A percentile compares a stretch with the other conserved stretches of the same genome.
phyloP scores from a whole-genome alignment of 2,113 vertebrate species.

The Oxyruncus cristatus region DNA sequence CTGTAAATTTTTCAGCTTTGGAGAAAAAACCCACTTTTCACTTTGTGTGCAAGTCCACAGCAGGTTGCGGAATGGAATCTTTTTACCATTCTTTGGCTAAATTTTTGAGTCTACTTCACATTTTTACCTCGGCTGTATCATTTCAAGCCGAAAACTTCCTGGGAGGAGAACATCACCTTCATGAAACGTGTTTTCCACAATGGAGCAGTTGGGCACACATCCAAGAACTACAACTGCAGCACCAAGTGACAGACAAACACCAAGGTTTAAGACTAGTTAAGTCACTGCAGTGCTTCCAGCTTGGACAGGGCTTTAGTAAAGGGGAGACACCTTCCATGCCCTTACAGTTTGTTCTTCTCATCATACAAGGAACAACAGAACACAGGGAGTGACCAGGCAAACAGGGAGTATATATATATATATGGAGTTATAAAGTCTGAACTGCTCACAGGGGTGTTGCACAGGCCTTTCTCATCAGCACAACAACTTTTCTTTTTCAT shows the following conservation, averaged over 20 bases:
- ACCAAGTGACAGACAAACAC: not conserved
- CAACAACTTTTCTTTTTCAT: not conserved
- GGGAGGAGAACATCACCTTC: not conserved
- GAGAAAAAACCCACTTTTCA: not conserved
- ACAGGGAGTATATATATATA: too few relatives aligned
- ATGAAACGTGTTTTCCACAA: rapidly evolving
- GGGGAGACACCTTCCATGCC: not conserved
- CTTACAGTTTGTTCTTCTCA: not conserved
- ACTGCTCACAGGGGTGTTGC: not conserved
- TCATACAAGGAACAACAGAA: not conserved
- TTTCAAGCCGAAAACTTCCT: not conserved
- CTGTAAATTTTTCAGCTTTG: not conserved
- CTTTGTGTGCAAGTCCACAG: not conserved
- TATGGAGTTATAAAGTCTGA: not conserved
- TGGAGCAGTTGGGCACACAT: not conserved
- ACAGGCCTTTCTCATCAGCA: not conserved
- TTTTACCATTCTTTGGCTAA: not conserved
- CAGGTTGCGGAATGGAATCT: not conserved
- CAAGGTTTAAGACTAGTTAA: not conserved
- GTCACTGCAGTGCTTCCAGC: not conserved
- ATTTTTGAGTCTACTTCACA: not conserved
- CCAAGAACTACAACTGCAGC: not conserved
- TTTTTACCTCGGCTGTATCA: not conserved
- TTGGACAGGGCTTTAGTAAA: not conserved
- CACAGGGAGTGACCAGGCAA: not conserved